Base-by-base conservation (phyloP, 2,797 vertebrate species). In the Clarias platycephalus region DNA sequence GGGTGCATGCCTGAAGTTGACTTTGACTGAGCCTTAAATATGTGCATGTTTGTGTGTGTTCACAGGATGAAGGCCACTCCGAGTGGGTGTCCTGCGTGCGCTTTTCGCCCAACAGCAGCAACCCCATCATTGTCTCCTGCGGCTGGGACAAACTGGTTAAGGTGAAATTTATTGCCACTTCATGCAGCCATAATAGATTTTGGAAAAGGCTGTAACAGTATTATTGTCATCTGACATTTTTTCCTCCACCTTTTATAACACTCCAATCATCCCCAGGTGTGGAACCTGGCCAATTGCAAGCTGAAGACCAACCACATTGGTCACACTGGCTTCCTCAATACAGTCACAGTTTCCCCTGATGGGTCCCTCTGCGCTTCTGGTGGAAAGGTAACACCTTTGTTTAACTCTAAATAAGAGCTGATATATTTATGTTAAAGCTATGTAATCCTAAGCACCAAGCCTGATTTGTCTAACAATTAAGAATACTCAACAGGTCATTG, bases 261-360 rank as follows among this genome's bases (percentile, higher is more conserved):
- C 4, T 24, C 6, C n/a, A 15, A 18, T 44, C 0, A 0, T 81
- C 15, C 8, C 75, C 16, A 98, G 97, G 97, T 98, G 44, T 98
- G 97, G 97, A 98, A 98, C 89, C 87, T 99, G 93, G 97, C 98
- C 12, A 99, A 99, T 93, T 99, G 98, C 94, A 99, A 99, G 89
- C 95, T 99, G 94, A 99, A 99, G 94, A 99, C 98, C n/a, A 99
- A 99, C 92, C 97, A 99, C 91, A 97, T 99, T 8, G 98, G 98
- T 28, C 98, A 99, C 92, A 96, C 95, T 0, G 98, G 98, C n/a
- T 98, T 94, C 93, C 94, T 99, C 93, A 99, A 99, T 93, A 99
- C 97, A 0, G 98, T 99, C 85, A 98, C 98, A 0, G 98, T 99
- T 60, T 98, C 97, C 49, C 98, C 98, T 0, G 98, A 99, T 79